Conservation (phyloP, 2,797 vertebrate species). For the Caiman crocodilus region DNA sequence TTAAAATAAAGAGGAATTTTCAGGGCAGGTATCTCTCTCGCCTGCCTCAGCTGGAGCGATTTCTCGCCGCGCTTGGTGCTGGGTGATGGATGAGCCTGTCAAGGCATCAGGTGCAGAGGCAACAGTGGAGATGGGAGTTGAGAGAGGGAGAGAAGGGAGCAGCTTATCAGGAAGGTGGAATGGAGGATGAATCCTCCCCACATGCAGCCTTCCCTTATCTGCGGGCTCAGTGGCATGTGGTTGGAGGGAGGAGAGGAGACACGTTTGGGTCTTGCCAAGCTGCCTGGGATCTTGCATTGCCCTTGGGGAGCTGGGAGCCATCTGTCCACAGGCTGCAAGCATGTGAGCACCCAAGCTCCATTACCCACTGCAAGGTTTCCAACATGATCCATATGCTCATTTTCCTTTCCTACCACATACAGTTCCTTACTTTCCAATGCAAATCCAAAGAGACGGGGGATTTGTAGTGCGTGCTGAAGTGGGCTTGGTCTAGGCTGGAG, state of each 20-base stretch:
- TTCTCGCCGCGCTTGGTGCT: accelerated
- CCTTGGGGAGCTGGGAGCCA: background rate
- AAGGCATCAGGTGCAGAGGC: accelerated
- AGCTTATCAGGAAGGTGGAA: background rate
- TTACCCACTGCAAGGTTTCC: background rate
- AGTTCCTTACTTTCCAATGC: background rate
- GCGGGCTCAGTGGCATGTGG: background rate
- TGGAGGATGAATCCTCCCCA: background rate
- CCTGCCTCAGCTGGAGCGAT: background rate
- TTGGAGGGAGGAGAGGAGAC: background rate
- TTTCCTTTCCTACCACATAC: background rate
- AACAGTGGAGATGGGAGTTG: background rate
- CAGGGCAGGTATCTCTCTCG: accelerated
- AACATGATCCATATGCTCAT: background rate
- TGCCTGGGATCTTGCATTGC: background rate
- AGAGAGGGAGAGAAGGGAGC: background rate
- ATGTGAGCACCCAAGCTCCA: background rate
- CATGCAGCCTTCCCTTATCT: background rate
- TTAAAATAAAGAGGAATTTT: background rate
- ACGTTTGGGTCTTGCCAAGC: background rate
- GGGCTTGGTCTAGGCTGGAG: background rate
- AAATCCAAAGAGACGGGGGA: background rate
- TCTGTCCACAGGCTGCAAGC: background rate
- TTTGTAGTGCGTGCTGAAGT: background rate
- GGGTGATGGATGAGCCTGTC: background rate